These are phyloP conservation scores for Galeruca laticollis DNA, from an alignment of 2,888 invertebrate genomes.

Conservation along the genomic window DNA sequence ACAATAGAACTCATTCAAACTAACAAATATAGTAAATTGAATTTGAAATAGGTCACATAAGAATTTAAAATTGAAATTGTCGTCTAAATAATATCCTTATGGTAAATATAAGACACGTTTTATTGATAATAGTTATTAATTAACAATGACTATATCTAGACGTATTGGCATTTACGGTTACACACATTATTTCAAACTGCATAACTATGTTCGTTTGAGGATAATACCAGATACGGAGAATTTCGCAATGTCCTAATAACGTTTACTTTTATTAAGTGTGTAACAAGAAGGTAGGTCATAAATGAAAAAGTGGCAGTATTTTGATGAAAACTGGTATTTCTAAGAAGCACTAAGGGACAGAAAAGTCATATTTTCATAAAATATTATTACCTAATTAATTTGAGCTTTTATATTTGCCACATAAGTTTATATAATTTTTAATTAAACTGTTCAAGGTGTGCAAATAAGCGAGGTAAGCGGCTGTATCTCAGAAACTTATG, in stretches of 20 bases:
- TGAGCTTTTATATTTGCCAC: too few species aligned
- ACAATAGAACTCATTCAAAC: background rate
- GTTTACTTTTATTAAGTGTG: background rate
- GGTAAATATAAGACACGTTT: background rate
- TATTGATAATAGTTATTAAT: conserved; percentile 1
- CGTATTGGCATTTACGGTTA: background rate
- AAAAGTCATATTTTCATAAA: too few species aligned
- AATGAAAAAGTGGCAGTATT: too few species aligned
- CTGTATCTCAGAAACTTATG: too few species aligned
- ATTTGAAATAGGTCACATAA: background rate
- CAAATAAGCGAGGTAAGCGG: too few species aligned
- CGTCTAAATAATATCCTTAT: background rate
- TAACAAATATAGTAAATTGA: background rate
- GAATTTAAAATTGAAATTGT: conserved; percentile 3
- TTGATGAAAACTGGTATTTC: too few species aligned
- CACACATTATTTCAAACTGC: background rate
- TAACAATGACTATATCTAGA: background rate
- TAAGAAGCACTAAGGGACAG: too few species aligned
- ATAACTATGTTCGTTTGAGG: background rate
- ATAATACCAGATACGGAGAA: background rate
- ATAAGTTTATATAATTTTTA: too few species aligned
- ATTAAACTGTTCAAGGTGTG: too few species aligned
- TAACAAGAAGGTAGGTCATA: too few species aligned
- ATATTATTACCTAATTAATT: too few species aligned
- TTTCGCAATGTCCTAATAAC: background rate